Evolutionary conservation across 2,888 invertebrate genomes (phyloP), one percentile per base, ranked within the genome.

Genomic region (Mimumesa dahlbomi): DNA sequence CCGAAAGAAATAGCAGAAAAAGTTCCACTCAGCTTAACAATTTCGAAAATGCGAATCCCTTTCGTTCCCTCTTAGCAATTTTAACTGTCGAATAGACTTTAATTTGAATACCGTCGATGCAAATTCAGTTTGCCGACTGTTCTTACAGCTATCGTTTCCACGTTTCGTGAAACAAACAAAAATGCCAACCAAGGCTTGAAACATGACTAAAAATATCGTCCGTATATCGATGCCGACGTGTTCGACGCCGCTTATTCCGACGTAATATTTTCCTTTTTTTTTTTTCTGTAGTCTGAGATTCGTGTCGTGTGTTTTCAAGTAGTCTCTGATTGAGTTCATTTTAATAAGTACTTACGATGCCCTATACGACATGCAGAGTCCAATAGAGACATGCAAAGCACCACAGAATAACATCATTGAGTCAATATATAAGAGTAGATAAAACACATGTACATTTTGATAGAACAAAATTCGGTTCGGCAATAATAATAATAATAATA

Each of bases 341-440:
- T n/a, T 81, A 77, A 79, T 83, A 83, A 87, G 87, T 88, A 88
- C 88, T 88, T 88, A 88, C 88, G 88, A 88, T 87, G 88, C 86
- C 88, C 88, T 88, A 88, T 82, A 88, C 80, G 86, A 87, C 88
- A 88, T 88, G 88, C 88, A 88, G 88, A 88, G 83, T 88, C 88
- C 88, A 88, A 88, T 88, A 87, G 85, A 88, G 88, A 88, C 88
- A 88, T 88, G 88, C 88, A 88, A 88, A 88, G 88, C 88, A 88
- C 87, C 87, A 88, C 86, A 88, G 83, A 88, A 87, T 87, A 88
- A 87, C 84, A 88, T 85, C 82, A 84, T 86, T 85, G 81, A 87
- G 82, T 88, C 81, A 86, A 85, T 87, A 83, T n/a, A n/a, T 80
- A 84, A 84, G 77, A 83, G 72, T 85, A 80, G 68, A n/a, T 85